These are phyloP conservation scores for Caenorhabditis sp. DNA, from an alignment of 2,888 invertebrate genomes.

Conservation along the genomic window DNA sequence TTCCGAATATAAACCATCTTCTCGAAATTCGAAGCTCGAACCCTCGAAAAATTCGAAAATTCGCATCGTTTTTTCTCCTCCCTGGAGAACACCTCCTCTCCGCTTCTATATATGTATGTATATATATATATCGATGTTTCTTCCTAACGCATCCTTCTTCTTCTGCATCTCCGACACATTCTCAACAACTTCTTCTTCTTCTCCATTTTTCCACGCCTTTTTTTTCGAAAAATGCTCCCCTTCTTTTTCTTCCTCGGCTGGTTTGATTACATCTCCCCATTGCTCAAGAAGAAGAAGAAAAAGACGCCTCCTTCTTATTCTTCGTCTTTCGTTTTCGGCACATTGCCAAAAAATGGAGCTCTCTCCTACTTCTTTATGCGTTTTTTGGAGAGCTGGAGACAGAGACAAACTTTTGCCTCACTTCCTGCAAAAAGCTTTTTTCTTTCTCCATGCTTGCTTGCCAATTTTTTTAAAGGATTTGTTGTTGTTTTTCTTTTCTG, in stretches of 20 bases:
- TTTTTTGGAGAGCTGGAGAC: too few relatives aligned
- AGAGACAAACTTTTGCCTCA: slow-evolving; percentile 22
- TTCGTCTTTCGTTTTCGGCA: slow-evolving; percentile 4
- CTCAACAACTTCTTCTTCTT: slow-evolving; percentile 31
- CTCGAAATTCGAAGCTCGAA: too few relatives aligned
- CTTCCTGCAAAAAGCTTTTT: slow-evolving; percentile 8
- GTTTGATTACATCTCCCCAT: slow-evolving; percentile 31
- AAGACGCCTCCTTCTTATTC: neutral
- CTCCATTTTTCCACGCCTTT: slow-evolving; percentile 20
- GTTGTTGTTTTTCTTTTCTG: too few relatives aligned
- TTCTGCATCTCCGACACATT: slow-evolving; percentile 26
- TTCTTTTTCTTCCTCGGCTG: slow-evolving; percentile 32
- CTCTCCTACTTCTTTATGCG: neutral
- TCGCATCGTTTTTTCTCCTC: neutral
- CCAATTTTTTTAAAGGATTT: too few relatives aligned
- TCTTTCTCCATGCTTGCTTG: too few relatives aligned
- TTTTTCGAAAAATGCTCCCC: slow-evolving; percentile 10
- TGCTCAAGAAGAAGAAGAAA: slow-evolving; percentile 6
- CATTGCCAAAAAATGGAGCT: slow-evolving; percentile 1
- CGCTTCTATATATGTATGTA: neutral
- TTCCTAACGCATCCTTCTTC: slow-evolving; percentile 4
- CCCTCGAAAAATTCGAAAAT: neutral
- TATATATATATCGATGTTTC: slow-evolving; percentile 8
- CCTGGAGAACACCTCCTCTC: neutral
- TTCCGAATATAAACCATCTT: too few relatives aligned